Evolutionary conservation across 2,888 invertebrate genomes (phyloP).

Genomic region (Azorinus chamasolen): DNA sequence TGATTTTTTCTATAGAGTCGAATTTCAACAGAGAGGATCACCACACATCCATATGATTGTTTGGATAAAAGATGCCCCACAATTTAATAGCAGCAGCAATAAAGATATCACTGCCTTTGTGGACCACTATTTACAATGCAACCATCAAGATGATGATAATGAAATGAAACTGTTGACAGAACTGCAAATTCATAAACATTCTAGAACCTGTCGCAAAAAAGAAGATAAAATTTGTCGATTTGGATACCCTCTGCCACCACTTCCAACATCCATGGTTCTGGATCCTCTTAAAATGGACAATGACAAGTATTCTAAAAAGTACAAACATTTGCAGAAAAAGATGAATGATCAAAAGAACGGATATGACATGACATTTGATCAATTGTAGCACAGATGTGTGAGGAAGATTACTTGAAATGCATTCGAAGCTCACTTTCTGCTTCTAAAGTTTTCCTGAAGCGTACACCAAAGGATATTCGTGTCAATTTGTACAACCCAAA

Average conservation of each 20-base stretch:
- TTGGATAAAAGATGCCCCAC: constrained; percentile 57
- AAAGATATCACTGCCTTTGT: constrained; percentile 43
- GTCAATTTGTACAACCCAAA: constrained; percentile 74
- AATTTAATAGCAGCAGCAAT: constrained; percentile 23
- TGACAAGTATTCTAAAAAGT: constrained; percentile 8
- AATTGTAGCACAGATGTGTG: no score
- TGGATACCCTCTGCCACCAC: constrained; percentile 12
- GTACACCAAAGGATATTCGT: constrained; percentile 48
- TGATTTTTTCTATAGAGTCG: constrained; percentile 30
- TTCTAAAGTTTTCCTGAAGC: constrained; percentile 47
- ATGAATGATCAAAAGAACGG: constrained; percentile 6
- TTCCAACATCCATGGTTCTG: background rate
- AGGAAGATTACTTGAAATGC: background rate
- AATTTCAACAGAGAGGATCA: constrained; percentile 47
- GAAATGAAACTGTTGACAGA: constrained; percentile 2
- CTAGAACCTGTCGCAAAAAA: constrained; percentile 28
- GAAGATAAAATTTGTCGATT: constrained; percentile 11
- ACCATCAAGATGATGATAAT: background rate
- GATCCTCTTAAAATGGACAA: constrained; percentile 8
- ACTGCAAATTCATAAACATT: constrained; percentile 22
- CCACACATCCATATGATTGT: constrained; percentile 63
- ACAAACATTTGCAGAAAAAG: background rate
- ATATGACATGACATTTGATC: constrained; percentile 10
- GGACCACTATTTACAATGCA: constrained; percentile 50
- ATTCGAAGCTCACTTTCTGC: background rate